Evolutionary conservation across 1,140 invertebrate genomes (phyloP), one percentile per base, ranked within the genome.

Genomic region (Drosophila bifasciata): DNA sequence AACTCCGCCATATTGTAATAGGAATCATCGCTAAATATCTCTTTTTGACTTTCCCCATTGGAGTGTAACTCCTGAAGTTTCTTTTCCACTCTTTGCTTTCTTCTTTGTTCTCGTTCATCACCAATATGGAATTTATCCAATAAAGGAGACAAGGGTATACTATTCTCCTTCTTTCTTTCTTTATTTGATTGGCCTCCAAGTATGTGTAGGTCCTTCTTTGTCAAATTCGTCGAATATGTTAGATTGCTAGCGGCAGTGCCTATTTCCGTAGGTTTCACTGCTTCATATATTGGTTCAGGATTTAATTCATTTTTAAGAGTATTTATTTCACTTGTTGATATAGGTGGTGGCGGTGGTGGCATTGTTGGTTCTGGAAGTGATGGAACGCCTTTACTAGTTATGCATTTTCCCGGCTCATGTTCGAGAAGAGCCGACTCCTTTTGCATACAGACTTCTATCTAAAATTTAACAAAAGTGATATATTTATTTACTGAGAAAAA

Each of bases 1-100:
- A 98, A 99, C 84, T 98, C 97, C 0, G 97, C 93, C 86, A 99
- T 96, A 84, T 98, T 97, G 86, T 95, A 96, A 78, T 95, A 94
- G 1, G 92, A 92, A 58, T 92, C 92, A 59, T 92, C 90, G 21
- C 60, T 79, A 25, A 59, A 44, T 11, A 85, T 64, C 51, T 93
- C 92, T 11, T 91, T 92, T 56, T 94, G 93, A 48, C 93, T 91
- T 9, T 92, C 91, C 75, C 92, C 56, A 49, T 92, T 93, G 57
- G 93, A 93, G 49, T 95, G 94, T 62, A 93, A 93, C 68, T 97
- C 96, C 80, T 96, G 95, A 9, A 98, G 92, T 79, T 97, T 96
- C 39, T 96, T 95, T 74, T 97, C 97, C 1, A 98, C 96, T 15
- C 97, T 93, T 72, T 95, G 95, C 85, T 96, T 96, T 13, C 97